phyloP scores from a whole-genome alignment of 2,888 invertebrate genomes.

The Anagyrus pseudococci region DNA sequence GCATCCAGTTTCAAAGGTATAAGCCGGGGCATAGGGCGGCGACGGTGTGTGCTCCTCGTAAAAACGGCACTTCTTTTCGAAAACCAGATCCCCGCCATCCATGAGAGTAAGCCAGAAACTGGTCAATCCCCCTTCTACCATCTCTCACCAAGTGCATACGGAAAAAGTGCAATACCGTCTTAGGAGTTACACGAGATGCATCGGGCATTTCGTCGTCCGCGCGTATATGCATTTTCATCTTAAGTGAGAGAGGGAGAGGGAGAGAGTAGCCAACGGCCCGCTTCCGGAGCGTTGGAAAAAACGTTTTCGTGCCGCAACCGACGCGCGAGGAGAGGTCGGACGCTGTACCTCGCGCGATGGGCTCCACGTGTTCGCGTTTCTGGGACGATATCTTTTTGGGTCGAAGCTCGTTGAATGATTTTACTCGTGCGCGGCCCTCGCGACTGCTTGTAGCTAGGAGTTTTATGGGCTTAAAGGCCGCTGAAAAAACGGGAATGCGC shows the following conservation, averaged over 20 bases:
- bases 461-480: neutral
- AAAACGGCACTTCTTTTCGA: slow-evolving; percentile 34
- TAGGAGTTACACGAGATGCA: neutral
- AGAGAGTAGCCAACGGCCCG: too few relatives aligned
- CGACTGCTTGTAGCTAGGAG: neutral
- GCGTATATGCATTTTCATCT: neutral
- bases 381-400: neutral
- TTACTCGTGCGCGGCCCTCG: neutral
- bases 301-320: neutral
- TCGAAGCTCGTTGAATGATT: slow-evolving; percentile 3
- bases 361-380: neutral
- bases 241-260: too few relatives aligned
- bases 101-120: slow-evolving; percentile 25
- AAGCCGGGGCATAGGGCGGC: too few relatives aligned
- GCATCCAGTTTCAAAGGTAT: neutral
- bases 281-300: neutral
- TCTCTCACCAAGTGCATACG: too few relatives aligned
- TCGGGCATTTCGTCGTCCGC: neutral
- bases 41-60: neutral
- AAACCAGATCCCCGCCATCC: slow-evolving; percentile 23
- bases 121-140: too few relatives aligned
- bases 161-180: slow-evolving; percentile 30
- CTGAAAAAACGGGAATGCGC: neutral
- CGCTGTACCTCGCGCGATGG: too few relatives aligned
- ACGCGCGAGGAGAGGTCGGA: neutral